Conservation (phyloP, 2,888 invertebrate species). For the Isoperla grammatica region DNA sequence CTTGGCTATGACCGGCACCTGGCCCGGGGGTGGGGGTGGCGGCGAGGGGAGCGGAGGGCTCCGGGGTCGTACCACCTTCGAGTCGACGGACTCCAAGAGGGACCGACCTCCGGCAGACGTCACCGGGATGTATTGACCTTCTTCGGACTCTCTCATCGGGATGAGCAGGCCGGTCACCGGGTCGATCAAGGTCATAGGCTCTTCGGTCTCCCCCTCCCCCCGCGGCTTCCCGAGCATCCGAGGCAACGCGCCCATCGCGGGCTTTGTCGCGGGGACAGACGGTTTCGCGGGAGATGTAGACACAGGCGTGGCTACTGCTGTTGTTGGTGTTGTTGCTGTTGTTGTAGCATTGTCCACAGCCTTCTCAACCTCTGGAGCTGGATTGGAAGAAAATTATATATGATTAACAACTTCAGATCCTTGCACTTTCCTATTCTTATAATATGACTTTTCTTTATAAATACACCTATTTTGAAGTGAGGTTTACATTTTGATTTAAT, state of each 20-base stretch:
- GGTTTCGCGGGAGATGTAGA: constrained; percentile 27
- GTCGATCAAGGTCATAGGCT: constrained; percentile 63
- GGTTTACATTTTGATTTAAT: no score
- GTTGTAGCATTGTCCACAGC: constrained; percentile 45
- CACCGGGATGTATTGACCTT: constrained; percentile 60
- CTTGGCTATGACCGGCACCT: constrained; percentile 24
- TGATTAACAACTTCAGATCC: no score
- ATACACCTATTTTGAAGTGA: no score
- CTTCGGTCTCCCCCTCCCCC: constrained; percentile 39
- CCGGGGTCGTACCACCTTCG: not conserved
- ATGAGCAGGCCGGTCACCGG: constrained; percentile 68
- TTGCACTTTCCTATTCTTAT: no score
- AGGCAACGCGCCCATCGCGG: not conserved
- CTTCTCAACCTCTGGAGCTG: constrained; percentile 57
- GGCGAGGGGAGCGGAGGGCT: constrained; percentile 20
- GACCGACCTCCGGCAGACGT: constrained; percentile 16
- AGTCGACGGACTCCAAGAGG: constrained; percentile 9
- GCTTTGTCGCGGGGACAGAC: constrained; percentile 29
- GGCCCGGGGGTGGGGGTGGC: constrained; percentile 21
- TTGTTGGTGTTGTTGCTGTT: constrained; percentile 21
- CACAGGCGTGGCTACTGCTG: constrained; percentile 24
- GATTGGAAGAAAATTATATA: no score
- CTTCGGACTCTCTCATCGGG: constrained; percentile 64
- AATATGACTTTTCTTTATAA: no score
- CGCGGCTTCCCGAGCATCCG: constrained; percentile 5